phyloP scores from a whole-genome alignment of 2,888 invertebrate genomes.

The Mycalesis mineus region DNA sequence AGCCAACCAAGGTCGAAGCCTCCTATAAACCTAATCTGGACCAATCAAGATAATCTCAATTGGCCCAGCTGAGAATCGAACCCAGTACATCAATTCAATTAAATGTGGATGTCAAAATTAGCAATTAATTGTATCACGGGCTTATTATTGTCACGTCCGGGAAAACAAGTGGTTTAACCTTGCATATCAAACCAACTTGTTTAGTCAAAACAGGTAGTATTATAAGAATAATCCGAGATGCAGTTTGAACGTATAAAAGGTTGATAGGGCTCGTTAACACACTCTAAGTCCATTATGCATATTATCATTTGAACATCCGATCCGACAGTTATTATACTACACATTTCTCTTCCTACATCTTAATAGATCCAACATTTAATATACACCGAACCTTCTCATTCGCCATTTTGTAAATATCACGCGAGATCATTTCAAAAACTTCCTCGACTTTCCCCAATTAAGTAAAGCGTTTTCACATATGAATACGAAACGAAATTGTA shows the following conservation, averaged over 20 bases:
- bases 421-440: background rate
- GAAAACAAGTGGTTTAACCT: background rate
- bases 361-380: background rate
- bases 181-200: background rate
- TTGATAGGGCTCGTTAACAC: slow-evolving; percentile 1
- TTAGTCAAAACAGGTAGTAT: background rate
- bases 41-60: too few species aligned
- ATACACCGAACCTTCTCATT: background rate
- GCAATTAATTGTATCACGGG: too few species aligned
- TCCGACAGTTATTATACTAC: slow-evolving; percentile 11
- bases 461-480: slow-evolving; percentile 2
- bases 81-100: too few species aligned
- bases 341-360: background rate
- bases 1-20: too few species aligned
- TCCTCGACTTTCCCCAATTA: background rate
- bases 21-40: too few species aligned
- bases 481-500: background rate
- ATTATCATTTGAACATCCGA: slow-evolving; percentile 2
- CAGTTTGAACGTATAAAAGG: slow-evolving; percentile 4
- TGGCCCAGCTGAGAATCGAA: too few species aligned
- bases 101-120: too few species aligned
- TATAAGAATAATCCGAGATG: background rate
- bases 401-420: background rate
- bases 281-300: background rate
- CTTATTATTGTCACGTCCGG: background rate